Base-by-base conservation (phyloP, 2,797 vertebrate genomes). In the Sphenopsis melanotis region DNA sequence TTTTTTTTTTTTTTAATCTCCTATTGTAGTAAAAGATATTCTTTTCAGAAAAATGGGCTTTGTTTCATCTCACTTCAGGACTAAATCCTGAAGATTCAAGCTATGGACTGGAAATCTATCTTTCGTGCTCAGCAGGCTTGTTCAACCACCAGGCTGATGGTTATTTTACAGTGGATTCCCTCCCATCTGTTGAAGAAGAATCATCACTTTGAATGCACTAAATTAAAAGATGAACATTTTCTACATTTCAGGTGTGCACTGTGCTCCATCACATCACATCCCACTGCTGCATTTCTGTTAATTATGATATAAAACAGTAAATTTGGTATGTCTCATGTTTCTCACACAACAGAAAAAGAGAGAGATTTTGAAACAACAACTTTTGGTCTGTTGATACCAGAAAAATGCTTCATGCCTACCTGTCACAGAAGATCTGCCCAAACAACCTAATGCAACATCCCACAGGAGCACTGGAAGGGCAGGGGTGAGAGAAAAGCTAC, bases 1-100 rank as follows among this genome's bases (percentile, higher is more conserved):
- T 7, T n/a, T 7, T 41, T 7, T n/a, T 7, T 41, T 5, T 10
- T 3, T 36, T 24, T 12, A 8, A 29, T 4, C 4, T 56, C 11
- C 15, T 22, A 27, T 30, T 12, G 9, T 12, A 68, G 17, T 66
- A 37, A 20, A 83, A 70, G 14, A 83, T 8, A 37, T 60, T 36
- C 18, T n/a, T 34, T 41, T 32, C 29, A 64, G 20, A 66, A 83
- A 79, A 11, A 64, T 26, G 1, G 2, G 15, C 5, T 55, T 59
- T 13, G 13, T 72, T 65, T 57, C 81, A 49, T 13, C 21, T 72
- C 34, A 21, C 2, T 50, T 88, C 60, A 29, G 15, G 5, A 8
- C 9, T 65, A 61, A 72, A 53, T 6, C 32, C 39, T 55, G n/a
- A 83, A n/a, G 6, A 39, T 11, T 41, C 71, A 42, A 32, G 3